Evolutionary conservation across 2,113 vertebrate species (phyloP).

Genomic region (Smithornis capensis): DNA sequence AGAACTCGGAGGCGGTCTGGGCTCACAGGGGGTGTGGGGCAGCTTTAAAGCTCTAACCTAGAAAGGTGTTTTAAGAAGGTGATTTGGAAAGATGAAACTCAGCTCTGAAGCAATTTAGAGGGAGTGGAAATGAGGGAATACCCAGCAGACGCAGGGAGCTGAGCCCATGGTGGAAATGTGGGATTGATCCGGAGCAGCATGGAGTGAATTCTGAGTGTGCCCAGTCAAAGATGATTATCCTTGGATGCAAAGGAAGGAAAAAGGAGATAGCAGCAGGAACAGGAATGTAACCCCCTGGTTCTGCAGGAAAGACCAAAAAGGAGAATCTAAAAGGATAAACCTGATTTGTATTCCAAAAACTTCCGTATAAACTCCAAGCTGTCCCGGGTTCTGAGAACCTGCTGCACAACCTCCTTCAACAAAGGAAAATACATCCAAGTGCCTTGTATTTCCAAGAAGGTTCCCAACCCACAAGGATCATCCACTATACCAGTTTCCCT

Average conservation of each 20-base stretch:
- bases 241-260: not conserved
- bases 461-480: not conserved
- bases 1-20: not conserved
- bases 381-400: not conserved
- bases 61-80: not conserved
- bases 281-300: not conserved
- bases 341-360: not conserved
- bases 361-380: not conserved
- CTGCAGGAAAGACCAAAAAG: not conserved
- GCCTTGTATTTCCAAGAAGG: not conserved
- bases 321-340: not conserved
- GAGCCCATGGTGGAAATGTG: not conserved
- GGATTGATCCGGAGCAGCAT: not conserved
- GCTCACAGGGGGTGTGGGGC: not conserved
- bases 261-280: not conserved
- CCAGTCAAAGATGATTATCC: not conserved
- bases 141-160: accelerated
- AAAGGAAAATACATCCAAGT: accelerated
- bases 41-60: not conserved
- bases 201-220: not conserved
- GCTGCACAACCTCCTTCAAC: not conserved
- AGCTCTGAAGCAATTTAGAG: not conserved
- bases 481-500: not conserved
- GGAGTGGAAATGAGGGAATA: not conserved
- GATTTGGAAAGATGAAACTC: not conserved